A percentile compares a stretch with the other conserved stretches of the same genome.
Evolutionary conservation across 2,797 vertebrate species (phyloP).

Genomic region (Macrochelys suwanniensis): DNA sequence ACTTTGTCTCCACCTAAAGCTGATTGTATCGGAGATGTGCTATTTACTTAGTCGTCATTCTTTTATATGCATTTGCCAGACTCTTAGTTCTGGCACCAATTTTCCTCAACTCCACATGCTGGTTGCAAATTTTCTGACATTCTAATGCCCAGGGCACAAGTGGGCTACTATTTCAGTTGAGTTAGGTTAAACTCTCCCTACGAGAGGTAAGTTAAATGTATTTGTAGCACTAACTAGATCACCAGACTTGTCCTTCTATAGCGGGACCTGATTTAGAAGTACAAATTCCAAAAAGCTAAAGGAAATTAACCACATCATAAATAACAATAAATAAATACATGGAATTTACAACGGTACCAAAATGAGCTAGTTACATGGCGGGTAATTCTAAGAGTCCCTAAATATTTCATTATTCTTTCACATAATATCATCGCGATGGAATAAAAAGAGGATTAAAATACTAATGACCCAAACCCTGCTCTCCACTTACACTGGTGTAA

Average conservation of each 20-base stretch:
- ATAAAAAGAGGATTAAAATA: background rate
- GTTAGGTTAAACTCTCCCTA: background rate
- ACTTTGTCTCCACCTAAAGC: too few relatives aligned
- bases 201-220: background rate
- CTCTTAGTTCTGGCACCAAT: background rate
- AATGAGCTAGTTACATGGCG: background rate
- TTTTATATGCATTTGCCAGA: rapidly evolving
- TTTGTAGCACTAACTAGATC: background rate
- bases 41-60: background rate
- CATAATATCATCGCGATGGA: background rate
- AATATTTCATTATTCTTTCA: background rate
- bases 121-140: background rate
- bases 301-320: background rate
- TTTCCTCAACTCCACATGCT: background rate
- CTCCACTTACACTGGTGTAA: background rate
- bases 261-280: background rate
- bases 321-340: too few relatives aligned
- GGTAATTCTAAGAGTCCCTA: background rate
- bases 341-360: background rate
- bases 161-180: background rate
- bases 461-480: rapidly evolving
- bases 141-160: background rate
- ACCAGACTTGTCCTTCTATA: background rate
- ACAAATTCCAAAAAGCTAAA: background rate
- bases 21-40: background rate